A percentile compares a stretch with the other conserved stretches of the same genome.
Evolutionary conservation across 2,888 invertebrate species (phyloP).

Genomic region (Mimas tiliae): DNA sequence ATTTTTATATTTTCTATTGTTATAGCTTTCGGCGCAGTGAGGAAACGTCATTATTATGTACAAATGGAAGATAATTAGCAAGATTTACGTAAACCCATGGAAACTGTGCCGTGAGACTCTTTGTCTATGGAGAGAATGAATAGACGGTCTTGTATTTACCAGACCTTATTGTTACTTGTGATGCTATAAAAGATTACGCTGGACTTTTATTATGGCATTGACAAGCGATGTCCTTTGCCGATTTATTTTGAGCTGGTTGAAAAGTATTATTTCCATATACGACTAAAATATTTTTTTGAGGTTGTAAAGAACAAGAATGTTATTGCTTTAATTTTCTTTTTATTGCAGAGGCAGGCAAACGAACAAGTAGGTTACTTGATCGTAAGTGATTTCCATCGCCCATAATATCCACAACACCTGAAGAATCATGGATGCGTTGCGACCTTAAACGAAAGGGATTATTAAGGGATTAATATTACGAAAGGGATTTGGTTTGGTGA

Average conservation of each 20-base stretch:
- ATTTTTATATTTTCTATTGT: constrained; percentile 33
- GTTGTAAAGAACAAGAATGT: neutral
- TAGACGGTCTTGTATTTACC: constrained; percentile 35
- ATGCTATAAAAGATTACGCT: constrained; percentile 17
- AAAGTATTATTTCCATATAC: constrained; percentile 62
- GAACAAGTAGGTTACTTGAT: no score
- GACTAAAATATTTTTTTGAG: neutral
- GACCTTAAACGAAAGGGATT: no score
- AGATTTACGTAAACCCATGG: constrained; percentile 77
- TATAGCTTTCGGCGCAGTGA: constrained; percentile 47
- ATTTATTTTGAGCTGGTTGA: constrained; percentile 50
- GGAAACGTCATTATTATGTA: constrained; percentile 68
- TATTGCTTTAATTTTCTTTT: no score
- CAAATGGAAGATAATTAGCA: constrained; percentile 68
- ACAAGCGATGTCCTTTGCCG: constrained; percentile 66
- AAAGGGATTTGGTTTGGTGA: no score
- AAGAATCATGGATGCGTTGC: no score
- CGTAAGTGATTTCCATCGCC: no score
- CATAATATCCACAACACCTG: no score
- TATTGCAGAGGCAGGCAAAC: no score
- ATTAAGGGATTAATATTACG: no score
- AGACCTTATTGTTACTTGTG: constrained; percentile 51
- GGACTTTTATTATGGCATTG: constrained; percentile 50
- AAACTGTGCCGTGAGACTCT: constrained; percentile 78
- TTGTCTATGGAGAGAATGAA: constrained; percentile 53